Base-by-base conservation (phyloP, 2,797 vertebrate genomes). In the Pseudotriccus pelzelni region DNA sequence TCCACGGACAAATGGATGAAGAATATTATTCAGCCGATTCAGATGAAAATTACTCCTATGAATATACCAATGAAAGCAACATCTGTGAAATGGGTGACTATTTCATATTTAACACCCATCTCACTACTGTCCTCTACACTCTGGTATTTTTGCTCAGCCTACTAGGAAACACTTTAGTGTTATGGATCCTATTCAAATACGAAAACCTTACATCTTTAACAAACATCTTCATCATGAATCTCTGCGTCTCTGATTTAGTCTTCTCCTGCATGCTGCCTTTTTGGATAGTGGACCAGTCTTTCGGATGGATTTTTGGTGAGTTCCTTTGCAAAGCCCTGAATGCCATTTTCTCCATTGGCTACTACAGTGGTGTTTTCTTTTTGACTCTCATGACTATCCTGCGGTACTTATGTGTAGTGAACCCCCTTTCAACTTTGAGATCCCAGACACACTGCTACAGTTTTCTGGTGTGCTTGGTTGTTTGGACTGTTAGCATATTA, bases 201-300 rank as follows among this genome's bases (percentile, higher is more conserved):
- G 99, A 99, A 97, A 99, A 98, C 76, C 94, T 99, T 18, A 98
- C 93, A 79, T 99, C 98, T 39, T 96, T 99, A 94, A 99, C 98
- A 68, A 99, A 99, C 8, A 21, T 98, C 28, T 98, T 99, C 85
- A 98, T 99, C 95, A 94, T 99, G 86, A 99, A 99, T 93, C 98
- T 99, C 95, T 99, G 98, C 52, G 44, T 99, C 64, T 99, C 99
- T 0, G 99, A 99, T 85, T 96, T 99, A 89, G 63, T 98, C 37
- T 99, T 99, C 97, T 98, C 98, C 10, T 85, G 97, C 32, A 97
- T 98, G 44, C 84, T 99, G 83, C 99, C 99, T 7, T 98, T 99
- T 94, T 99, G 98, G 98, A 96, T 97, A 52, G 88, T 96, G 63
- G 97, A 97, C 30, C 93, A 98, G 75, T 59, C 97, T 55, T 63